Percentiles rank a stretch among this genome's conserved stretches.
These are phyloP conservation scores for Rhynchomys soricoides DNA, from an alignment of 2,113 vertebrate genomes.

Conservation along the genomic window DNA sequence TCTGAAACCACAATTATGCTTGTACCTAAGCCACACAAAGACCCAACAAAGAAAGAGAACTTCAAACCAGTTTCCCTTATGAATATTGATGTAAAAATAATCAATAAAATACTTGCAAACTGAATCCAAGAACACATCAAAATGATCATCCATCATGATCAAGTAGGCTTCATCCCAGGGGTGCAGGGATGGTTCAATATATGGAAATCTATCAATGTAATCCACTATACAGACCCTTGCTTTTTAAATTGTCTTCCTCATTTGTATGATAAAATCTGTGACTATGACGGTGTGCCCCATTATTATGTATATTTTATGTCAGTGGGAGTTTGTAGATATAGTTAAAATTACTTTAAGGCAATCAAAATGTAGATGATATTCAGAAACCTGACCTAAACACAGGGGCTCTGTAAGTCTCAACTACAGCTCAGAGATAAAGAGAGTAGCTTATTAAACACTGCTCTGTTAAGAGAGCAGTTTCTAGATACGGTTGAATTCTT, in stretches of 20 bases:
- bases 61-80: too few relatives aligned
- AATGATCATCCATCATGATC: too few relatives aligned
- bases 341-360: slow-evolving; percentile 18
- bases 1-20: too few relatives aligned
- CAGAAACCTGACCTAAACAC: background rate
- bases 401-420: background rate
- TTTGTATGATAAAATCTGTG: background rate
- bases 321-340: background rate
- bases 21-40: too few relatives aligned
- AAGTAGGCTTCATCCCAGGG: too few relatives aligned
- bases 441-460: background rate
- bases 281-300: background rate
- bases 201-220: too few relatives aligned
- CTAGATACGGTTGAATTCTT: background rate
- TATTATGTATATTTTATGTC: background rate
- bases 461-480: background rate
- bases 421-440: background rate
- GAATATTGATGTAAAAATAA: too few relatives aligned
- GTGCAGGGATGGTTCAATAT: too few relatives aligned
- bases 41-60: too few relatives aligned
- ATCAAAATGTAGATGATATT: background rate
- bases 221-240: too few relatives aligned
- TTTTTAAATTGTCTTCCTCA: background rate
- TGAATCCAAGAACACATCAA: too few relatives aligned
- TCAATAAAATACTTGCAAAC: too few relatives aligned